phyloP scores from a whole-genome alignment of 2,888 invertebrate species.

The Priocnemis perturbator region DNA sequence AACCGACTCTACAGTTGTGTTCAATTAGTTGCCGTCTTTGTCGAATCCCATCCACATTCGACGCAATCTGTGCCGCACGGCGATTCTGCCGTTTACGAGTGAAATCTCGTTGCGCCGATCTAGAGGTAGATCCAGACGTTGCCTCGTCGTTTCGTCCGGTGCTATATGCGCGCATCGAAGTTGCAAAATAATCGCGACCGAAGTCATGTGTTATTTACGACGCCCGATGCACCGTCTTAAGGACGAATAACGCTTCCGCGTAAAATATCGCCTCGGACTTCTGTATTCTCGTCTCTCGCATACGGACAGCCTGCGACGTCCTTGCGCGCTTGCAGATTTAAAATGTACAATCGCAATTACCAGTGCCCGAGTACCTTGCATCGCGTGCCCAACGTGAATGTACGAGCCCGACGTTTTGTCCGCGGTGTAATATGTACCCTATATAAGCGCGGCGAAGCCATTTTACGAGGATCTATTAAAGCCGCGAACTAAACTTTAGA shows the following conservation, averaged over 20 bases:
- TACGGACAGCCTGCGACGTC: conserved; percentile 15
- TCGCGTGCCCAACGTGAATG: too few relatives aligned
- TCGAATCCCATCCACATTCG: too few relatives aligned
- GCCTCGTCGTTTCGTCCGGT: conserved; percentile 51
- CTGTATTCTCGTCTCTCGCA: neutral
- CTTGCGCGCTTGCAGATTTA: too few relatives aligned
- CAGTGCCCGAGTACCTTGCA: too few relatives aligned
- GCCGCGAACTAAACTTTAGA: too few relatives aligned
- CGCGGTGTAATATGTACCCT: too few relatives aligned
- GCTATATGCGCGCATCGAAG: conserved; percentile 28
- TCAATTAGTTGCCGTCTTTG: too few relatives aligned
- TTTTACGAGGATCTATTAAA: too few relatives aligned
- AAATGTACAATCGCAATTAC: too few relatives aligned
- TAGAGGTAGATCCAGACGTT: conserved; percentile 41
- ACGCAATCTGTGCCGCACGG: conserved; percentile 24
- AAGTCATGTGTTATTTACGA: conserved; percentile 53
- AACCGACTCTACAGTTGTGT: too few relatives aligned
- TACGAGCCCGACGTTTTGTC: too few relatives aligned
- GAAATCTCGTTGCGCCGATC: conserved; percentile 47
- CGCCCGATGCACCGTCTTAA: conserved; percentile 28
- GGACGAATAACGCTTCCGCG: conserved; percentile 26
- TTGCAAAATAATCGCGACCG: conserved; percentile 40
- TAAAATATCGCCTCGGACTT: conserved; percentile 12
- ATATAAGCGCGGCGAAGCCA: too few relatives aligned
- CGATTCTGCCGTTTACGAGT: conserved; percentile 47